Evolutionary conservation across 1,140 invertebrate species (phyloP).

Genomic region (Trichonephila inaurata): DNA sequence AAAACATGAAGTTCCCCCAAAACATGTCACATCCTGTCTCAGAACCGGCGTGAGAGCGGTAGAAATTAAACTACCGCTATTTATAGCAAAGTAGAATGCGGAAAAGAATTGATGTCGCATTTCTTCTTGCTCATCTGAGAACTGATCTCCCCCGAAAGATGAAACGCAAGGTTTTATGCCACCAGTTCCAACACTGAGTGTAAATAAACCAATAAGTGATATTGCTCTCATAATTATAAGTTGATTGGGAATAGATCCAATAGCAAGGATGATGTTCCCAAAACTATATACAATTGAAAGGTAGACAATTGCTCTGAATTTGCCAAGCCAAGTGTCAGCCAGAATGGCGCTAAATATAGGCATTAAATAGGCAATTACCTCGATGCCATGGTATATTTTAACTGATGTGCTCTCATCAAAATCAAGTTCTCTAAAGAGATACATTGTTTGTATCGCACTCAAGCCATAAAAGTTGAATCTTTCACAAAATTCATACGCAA

Average conservation of each 20-base stretch:
- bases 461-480: slow-evolving; percentile 95
- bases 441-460: slow-evolving; percentile 86
- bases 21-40: slow-evolving; percentile 79
- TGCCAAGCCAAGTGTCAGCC: slow-evolving; percentile 93
- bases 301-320: slow-evolving; percentile 84
- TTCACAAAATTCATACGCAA: slow-evolving; percentile 98
- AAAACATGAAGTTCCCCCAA: slow-evolving; percentile 80
- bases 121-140: slow-evolving; percentile 82
- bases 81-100: slow-evolving; percentile 81
- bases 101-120: slow-evolving; percentile 78
- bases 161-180: slow-evolving; percentile 99
- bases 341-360: slow-evolving; percentile 92
- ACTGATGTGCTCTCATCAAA: slow-evolving; percentile 87
- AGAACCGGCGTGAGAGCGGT: slow-evolving; percentile 79
- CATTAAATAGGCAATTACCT: slow-evolving; percentile 91
- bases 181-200: slow-evolving; percentile 94
- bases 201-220: slow-evolving; percentile 85
- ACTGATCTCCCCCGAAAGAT: slow-evolving; percentile 99
- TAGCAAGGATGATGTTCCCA: slow-evolving; percentile 90
- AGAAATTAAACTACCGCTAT: slow-evolving; percentile 80
- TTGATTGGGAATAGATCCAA: slow-evolving; percentile 6
- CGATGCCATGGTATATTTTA: slow-evolving; percentile 90
- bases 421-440: slow-evolving; percentile 86
- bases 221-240: slow-evolving; percentile 79
- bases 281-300: slow-evolving; percentile 90